Evolutionary conservation across 2,113 vertebrate genomes (phyloP).

Genomic region (Carollia perspicillata): DNA sequence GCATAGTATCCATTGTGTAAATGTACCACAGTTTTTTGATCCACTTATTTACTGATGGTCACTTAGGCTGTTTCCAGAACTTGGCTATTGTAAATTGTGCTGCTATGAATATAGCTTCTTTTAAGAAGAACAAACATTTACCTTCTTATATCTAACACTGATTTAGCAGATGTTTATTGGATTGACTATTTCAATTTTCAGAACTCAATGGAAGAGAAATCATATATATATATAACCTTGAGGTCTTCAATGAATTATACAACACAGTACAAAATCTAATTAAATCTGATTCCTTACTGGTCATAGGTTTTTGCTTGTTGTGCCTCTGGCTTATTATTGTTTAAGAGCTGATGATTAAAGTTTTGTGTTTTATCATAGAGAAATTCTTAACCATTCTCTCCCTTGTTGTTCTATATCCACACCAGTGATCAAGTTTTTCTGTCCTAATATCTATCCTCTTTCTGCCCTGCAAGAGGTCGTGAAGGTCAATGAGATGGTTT

Average conservation of each 20-base stretch:
- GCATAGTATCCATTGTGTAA: too few relatives aligned
- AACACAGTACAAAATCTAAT: neutral
- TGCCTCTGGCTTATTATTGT: neutral
- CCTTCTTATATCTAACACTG: neutral
- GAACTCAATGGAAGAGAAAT: constrained; percentile 18
- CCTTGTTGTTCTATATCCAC: neutral
- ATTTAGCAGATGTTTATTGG: neutral
- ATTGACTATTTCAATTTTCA: constrained; percentile 5
- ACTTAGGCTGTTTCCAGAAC: too few relatives aligned
- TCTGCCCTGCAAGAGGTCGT: neutral
- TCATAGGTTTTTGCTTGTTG: neutral
- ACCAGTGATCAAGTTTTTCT: neutral
- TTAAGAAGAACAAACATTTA: neutral
- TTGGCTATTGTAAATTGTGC: too few relatives aligned
- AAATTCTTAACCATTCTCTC: neutral
- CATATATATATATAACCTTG: neutral
- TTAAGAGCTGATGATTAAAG: neutral
- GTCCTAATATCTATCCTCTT: neutral
- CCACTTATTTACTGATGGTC: too few relatives aligned
- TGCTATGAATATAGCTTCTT: neutral
- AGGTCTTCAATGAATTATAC: neutral
- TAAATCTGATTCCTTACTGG: neutral
- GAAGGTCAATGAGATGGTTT: neutral
- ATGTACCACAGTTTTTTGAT: too few relatives aligned
- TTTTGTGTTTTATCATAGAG: neutral